Evolutionary conservation across 2,113 vertebrate genomes (phyloP), one percentile per base, ranked within the genome.

Genomic region (Barbus barbus): DNA sequence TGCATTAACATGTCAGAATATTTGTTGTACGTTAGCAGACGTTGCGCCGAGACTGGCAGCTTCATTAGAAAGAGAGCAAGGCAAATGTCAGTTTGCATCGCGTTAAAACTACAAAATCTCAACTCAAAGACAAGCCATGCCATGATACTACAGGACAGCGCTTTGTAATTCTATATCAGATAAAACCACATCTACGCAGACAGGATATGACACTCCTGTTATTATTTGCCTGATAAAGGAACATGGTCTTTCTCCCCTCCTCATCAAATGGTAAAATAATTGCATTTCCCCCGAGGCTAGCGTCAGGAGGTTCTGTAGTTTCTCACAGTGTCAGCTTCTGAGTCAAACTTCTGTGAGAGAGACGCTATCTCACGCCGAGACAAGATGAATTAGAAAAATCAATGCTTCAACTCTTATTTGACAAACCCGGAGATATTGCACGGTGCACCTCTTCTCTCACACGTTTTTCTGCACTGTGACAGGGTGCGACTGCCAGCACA

Each of bases 231-330:
- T 88, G 83, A 90, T 85, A 87, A 88, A 90, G 82, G 72, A 86
- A 88, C 85, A 79, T 80, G 71, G 51, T 80, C 31, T 86, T 87
- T 87, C 60, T 78, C 13, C 51, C 56, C 51, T 85, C n/a, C 86
- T 81, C 86, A 77, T 92, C 88, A 89, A 86, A 92, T 87, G 75
- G 82, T 84, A 83, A 83, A 89, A 90, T 92, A 91, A 92, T 91
- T 90, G 87, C 87, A 84, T 90, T 89, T 88, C 86, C 88, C 87
- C 78, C 0, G 46, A 81, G 83, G 87, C 87, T 83, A 81, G 74
- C 56, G 36, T 83, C 82, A 76, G 84, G 89, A 67, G 83, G 84
- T 89, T 90, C 79, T 86, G 85, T 87, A 77, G 86, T 76, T 83
- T 88, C 81, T 89, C 80, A 87, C 87, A 63, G 82, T 73, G 82